Percentiles rank a stretch among this genome's conserved stretches.
These are phyloP conservation scores for Galaxias olidus DNA, from an alignment of 2,797 vertebrate genomes.

Conservation along the genomic window DNA sequence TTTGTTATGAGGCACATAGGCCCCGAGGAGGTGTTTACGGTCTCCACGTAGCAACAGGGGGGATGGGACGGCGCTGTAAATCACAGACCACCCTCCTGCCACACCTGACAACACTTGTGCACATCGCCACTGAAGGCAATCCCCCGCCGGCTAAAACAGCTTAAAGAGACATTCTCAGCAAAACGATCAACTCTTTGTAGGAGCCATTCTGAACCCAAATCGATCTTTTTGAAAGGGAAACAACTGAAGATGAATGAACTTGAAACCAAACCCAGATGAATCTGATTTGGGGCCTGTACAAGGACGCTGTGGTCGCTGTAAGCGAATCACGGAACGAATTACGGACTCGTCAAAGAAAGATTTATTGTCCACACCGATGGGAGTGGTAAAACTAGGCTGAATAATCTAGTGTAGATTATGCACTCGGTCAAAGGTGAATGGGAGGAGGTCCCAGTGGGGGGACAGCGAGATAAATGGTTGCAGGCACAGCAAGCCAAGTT, in stretches of 20 bases:
- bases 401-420: constrained; percentile 37
- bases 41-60: constrained; percentile 34
- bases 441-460: constrained; percentile 47
- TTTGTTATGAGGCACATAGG: constrained; percentile 32
- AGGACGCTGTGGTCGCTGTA: constrained; percentile 11
- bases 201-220: too few species aligned
- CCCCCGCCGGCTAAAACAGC: too few species aligned
- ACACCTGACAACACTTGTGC: constrained; percentile 20
- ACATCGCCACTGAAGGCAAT: not conserved
- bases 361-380: constrained; percentile 5
- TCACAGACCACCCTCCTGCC: constrained; percentile 26
- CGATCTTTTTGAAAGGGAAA: too few species aligned
- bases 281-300: not conserved
- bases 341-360: constrained; percentile 17
- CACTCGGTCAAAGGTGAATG: constrained; percentile 62
- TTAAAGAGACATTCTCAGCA: too few species aligned
- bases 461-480: constrained; percentile 29
- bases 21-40: constrained; percentile 19
- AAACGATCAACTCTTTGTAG: too few species aligned
- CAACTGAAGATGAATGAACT: too few species aligned
- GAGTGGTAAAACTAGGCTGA: constrained; percentile 15
- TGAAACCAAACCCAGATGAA: too few species aligned
- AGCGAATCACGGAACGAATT: constrained; percentile 12
- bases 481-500: constrained; percentile 24
- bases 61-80: constrained; percentile 28